Conservation (phyloP, 2,888 invertebrate genomes). For the Heterodera filipjevi region DNA sequence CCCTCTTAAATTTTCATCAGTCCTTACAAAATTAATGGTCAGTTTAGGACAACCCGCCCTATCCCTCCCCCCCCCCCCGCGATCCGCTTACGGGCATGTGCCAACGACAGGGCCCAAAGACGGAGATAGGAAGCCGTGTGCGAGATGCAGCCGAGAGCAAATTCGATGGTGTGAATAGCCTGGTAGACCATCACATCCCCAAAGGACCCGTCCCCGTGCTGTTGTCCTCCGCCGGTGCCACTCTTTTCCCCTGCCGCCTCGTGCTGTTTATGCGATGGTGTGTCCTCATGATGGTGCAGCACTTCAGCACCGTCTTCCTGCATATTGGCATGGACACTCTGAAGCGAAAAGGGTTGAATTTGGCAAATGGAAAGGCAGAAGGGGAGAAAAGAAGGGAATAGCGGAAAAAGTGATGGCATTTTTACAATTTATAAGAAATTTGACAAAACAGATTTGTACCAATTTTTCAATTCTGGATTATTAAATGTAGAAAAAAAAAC, state of each 20-base stretch:
- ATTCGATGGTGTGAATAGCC: slow-evolving; percentile 65
- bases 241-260: slow-evolving; percentile 33
- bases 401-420: neutral
- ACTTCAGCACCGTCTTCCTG: slow-evolving; percentile 62
- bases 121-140: slow-evolving; percentile 65
- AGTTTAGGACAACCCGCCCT: neutral
- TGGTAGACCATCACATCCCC: slow-evolving; percentile 65
- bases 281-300: slow-evolving; percentile 47
- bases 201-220: slow-evolving; percentile 54
- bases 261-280: slow-evolving; percentile 9
- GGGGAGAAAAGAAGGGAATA: neutral
- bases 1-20: neutral
- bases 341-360: too few relatives aligned
- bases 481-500: too few relatives aligned
- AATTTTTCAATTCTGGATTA: too few relatives aligned
- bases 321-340: slow-evolving; percentile 65
- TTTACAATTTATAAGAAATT: too few relatives aligned
- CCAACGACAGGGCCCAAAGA: slow-evolving; percentile 65
- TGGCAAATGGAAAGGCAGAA: neutral
- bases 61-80: neutral
- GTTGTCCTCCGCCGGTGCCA: slow-evolving; percentile 38
- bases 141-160: slow-evolving; percentile 65
- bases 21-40: too few relatives aligned
- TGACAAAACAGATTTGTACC: too few relatives aligned
- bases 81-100: slow-evolving; percentile 56